Base-by-base conservation (phyloP, 2,888 invertebrate genomes). In the Temnothorax rugatulus region DNA sequence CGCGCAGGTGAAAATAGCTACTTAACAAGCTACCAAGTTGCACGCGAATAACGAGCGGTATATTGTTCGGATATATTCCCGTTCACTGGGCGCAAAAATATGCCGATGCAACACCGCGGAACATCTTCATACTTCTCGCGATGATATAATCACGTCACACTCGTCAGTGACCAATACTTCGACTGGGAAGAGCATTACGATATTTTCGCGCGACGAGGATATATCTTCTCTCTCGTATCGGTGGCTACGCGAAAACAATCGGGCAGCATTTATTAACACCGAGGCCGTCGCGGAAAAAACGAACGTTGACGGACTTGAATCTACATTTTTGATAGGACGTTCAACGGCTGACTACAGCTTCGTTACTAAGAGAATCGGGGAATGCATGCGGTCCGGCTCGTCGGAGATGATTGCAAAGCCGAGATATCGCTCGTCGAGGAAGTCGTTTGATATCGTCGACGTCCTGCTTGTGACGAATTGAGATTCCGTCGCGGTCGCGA, bases 381-480 rank as follows among this genome's bases (percentile, higher is more conserved):
- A 50, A 29, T 91, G 88, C 84, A 83, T 84, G 76, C n/a, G 59
- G n/a, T 69, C 81, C 83, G 87, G 88, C 90, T 90, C 86, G 90
- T 74, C 41, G 57, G 84, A 71, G 63, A 81, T 85, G 85, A 83
- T 87, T 87, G 84, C 81, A 86, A 84, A 87, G 85, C 79, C 86
- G 90, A 90, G 93, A 93, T 94, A 94, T 93, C 93, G 85, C 91
- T 90, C 88, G 92, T 91, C 91, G 93, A 94, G 95, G 95, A 95
- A 95, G 94, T 94, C 83, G 89, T 91, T 90, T 93, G 93, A 93
- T 93, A 93, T 92, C 90, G 91, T 92, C 90, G 91, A 94, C 94
- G 94, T 95, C 94, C 95, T 94, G 94, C 94, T 93, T 93, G 93
- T 86, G 86, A 44, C 54, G 86, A 71, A 83, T 84, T 87, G 38